Evolutionary conservation across 2,888 invertebrate genomes (phyloP), one percentile per base, ranked within the genome.

Genomic region (Pyralis farinalis): DNA sequence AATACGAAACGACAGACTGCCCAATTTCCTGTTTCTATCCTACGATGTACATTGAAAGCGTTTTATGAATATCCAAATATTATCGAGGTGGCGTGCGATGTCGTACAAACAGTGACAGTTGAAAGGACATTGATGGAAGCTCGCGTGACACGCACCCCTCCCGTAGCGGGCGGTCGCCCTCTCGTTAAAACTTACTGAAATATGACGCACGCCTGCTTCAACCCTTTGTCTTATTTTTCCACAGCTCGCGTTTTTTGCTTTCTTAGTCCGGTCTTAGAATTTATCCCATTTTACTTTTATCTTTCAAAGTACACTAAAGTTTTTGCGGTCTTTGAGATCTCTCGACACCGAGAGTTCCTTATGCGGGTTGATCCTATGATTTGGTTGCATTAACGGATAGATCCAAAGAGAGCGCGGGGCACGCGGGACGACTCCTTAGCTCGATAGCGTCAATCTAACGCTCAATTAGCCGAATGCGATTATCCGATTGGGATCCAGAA

Each of bases 381-480:
- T 74, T 69, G 61, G 66, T 55, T 58, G 73, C 64, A 73, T 73
- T 78, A 79, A 66, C 63, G 67, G 54, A 63, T 66, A 63, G 74
- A 71, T 78, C 65, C 64, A 43, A 54, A 47, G 53, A 46, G 54
- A 43, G 56, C 36, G 52, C 54, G 57, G 58, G 44, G 44, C 43
- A 49, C 44, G 53, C 52, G 51, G 53, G 55, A 55, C 52, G 53
- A 53, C 64, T 60, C 66, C 59, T 63, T 53, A 66, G 63, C 71
- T 73, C 73, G 86, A 86, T 87, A 86, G 79, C 83, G 85, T 87
- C 87, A 88, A 85, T 88, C 86, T 82, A 81, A 85, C 85, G 82
- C 84, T 86, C 87, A 87, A 88, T 88, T 88, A 88, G 72, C 68
- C 70, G 77, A 85, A 86, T 81, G 80, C 85, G 84, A 87, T 87